These are phyloP conservation scores for Adoxophyes honmai DNA, from an alignment of 1,140 invertebrate genomes.

Conservation along the genomic window DNA sequence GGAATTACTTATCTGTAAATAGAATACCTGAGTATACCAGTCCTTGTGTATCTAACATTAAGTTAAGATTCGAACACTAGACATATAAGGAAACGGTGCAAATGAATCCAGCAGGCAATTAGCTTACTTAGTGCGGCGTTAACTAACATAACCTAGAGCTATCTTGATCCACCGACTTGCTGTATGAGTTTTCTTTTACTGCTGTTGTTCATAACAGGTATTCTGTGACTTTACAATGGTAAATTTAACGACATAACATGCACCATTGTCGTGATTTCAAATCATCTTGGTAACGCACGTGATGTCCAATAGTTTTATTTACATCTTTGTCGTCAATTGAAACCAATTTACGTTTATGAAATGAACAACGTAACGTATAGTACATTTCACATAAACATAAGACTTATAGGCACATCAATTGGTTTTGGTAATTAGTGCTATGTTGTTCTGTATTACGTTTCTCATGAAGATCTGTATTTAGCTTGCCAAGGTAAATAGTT, in stretches of 20 bases:
- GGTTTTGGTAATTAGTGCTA: no score
- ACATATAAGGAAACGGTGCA: neutral
- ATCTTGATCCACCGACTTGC: neutral
- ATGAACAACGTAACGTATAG: conserved; percentile 8
- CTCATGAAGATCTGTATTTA: no score
- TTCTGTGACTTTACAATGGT: neutral
- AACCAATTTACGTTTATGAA: conserved; percentile 32
- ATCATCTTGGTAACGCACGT: conserved; percentile 21
- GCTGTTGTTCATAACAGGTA: neutral
- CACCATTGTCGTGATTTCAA: neutral
- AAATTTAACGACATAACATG: neutral
- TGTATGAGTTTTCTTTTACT: neutral
- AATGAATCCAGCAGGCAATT: neutral
- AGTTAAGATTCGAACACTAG: neutral
- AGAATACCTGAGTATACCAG: no score
- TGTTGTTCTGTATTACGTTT: no score
- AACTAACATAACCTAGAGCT: neutral
- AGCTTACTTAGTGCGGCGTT: neutral
- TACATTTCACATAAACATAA: neutral
- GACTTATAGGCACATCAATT: no score
- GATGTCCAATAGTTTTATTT: conserved; percentile 47
- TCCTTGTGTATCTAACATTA: neutral
- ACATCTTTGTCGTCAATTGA: conserved; percentile 52
- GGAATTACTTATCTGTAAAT: no score
- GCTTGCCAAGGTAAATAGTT: no score